Conservation (phyloP, 2,888 invertebrate species). For the Anthrax anthrax region DNA sequence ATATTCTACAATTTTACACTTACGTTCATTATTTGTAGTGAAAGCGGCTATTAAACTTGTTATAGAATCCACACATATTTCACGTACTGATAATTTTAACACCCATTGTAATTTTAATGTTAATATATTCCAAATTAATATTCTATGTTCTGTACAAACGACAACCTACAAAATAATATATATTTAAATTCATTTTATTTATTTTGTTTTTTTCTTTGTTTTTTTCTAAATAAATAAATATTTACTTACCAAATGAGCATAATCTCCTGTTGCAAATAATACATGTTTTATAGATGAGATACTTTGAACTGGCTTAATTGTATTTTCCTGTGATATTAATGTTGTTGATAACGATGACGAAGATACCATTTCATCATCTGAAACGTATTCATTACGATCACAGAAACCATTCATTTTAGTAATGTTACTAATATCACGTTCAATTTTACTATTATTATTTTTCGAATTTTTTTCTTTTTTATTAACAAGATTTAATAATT, state of each 20-base stretch:
- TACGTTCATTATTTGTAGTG: constrained; percentile 44
- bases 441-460: constrained; percentile 2
- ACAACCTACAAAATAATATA: constrained; percentile 19
- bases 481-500: constrained; percentile 19
- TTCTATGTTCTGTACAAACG: constrained; percentile 36
- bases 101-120: constrained; percentile 47
- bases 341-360: not conserved
- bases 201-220: no score
- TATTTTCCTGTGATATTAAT: not conserved
- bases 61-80: constrained; percentile 42
- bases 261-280: constrained; percentile 28
- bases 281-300: constrained; percentile 23
- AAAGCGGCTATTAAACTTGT: constrained; percentile 51
- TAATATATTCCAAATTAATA: constrained; percentile 53
- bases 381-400: not conserved
- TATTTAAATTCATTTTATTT: no score
- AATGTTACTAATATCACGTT: not conserved
- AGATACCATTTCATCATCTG: not conserved
- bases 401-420: not conserved
- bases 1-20: constrained; percentile 21
- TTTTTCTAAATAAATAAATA: not conserved
- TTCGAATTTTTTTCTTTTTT: constrained; percentile 6
- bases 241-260: constrained; percentile 22
- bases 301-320: constrained; percentile 15
- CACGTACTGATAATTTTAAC: constrained; percentile 26